These are phyloP conservation scores for Drymonia ruficornis DNA, from an alignment of 2,888 invertebrate genomes.

Conservation along the genomic window DNA sequence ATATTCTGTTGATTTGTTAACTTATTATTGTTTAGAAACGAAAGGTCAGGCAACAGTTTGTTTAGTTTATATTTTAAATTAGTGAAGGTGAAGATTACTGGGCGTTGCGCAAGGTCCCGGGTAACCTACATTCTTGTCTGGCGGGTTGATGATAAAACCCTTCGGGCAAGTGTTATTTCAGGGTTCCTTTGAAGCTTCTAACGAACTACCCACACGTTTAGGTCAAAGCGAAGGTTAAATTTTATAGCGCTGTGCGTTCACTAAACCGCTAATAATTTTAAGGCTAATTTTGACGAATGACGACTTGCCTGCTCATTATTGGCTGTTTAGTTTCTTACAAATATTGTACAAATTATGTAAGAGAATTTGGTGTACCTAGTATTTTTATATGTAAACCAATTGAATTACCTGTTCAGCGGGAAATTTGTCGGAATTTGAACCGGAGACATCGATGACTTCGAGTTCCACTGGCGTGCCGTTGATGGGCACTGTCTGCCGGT, in stretches of 20 bases:
- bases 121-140: constrained; percentile 53
- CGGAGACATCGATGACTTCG: constrained; percentile 92
- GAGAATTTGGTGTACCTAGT: too few relatives aligned
- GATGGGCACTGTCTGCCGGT: constrained; percentile 89
- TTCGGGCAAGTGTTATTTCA: constrained; percentile 34
- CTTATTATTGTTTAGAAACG: constrained; percentile 59
- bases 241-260: constrained; percentile 28
- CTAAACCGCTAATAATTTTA: background rate
- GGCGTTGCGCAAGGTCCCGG: constrained; percentile 51
- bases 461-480: constrained; percentile 90
- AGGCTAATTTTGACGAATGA: background rate
- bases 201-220: constrained; percentile 20
- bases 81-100: constrained; percentile 65
- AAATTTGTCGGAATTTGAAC: constrained; percentile 87
- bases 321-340: too few relatives aligned
- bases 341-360: too few relatives aligned
- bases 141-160: constrained; percentile 14
- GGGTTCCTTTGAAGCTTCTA: constrained; percentile 31
- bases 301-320: background rate
- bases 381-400: too few relatives aligned
- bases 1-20: constrained; percentile 57
- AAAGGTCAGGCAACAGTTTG: constrained; percentile 54
- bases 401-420: constrained; percentile 83
- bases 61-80: constrained; percentile 51
- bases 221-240: constrained; percentile 44